Conservation (phyloP, 1,140 invertebrate species). For the Nixonia krombeini region DNA sequence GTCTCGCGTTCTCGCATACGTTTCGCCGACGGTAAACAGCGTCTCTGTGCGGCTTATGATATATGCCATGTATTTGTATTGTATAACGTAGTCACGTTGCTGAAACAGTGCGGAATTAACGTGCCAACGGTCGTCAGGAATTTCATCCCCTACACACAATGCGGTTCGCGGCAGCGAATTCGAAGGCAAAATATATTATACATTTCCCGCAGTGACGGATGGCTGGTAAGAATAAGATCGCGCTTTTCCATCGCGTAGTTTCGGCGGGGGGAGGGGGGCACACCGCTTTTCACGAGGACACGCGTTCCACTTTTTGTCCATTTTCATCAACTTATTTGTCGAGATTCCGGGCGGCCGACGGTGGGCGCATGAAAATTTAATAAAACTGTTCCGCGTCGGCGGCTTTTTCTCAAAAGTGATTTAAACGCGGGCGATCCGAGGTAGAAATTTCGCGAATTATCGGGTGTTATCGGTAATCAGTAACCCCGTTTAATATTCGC, state of each 20-base stretch:
- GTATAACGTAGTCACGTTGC: slow-evolving; percentile 32
- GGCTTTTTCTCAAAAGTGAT: too few relatives aligned
- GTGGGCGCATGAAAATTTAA: too few relatives aligned
- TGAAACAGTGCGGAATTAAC: slow-evolving; percentile 38
- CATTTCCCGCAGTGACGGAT: slow-evolving; percentile 15
- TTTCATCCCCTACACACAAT: slow-evolving; percentile 19
- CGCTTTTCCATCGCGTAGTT: too few relatives aligned
- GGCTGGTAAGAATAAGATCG: neutral
- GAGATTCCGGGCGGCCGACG: too few relatives aligned
- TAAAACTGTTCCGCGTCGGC: too few relatives aligned
- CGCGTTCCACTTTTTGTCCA: neutral
- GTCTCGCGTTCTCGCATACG: slow-evolving; percentile 12
- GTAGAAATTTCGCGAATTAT: too few relatives aligned
- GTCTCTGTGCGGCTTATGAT: slow-evolving; percentile 23
- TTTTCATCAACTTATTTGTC: neutral
- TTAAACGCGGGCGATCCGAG: too few relatives aligned
- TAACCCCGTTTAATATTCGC: too few relatives aligned
- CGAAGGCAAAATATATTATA: slow-evolving; percentile 30
- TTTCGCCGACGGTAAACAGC: slow-evolving; percentile 20
- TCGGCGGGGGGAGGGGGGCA: too few relatives aligned
- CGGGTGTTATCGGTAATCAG: too few relatives aligned
- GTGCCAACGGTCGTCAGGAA: slow-evolving; percentile 32
- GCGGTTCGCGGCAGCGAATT: slow-evolving; percentile 16
- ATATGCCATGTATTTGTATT: slow-evolving; percentile 39
- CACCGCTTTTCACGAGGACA: too few relatives aligned